Evolutionary conservation across 1,140 invertebrate species (phyloP).

Genomic region (Cyclina sinensis): DNA sequence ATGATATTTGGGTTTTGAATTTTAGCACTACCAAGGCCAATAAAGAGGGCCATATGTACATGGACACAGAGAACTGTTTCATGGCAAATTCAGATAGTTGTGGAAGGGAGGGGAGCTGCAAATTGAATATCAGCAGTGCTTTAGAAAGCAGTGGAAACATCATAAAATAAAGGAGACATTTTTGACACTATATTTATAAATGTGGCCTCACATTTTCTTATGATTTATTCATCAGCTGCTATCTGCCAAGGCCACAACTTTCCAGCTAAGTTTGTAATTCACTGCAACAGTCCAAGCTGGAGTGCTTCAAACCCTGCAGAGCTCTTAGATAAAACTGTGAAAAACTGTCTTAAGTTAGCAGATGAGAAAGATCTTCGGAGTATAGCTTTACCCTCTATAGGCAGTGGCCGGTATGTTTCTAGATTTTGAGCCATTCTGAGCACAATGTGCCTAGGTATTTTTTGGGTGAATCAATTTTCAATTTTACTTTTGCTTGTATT

Average conservation of each 20-base stretch:
- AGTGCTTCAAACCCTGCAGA: conserved; percentile 80
- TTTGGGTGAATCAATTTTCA: no score
- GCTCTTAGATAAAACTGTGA: conserved; percentile 86
- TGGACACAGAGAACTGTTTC: background rate
- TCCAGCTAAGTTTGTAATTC: conserved; percentile 86
- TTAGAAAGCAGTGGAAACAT: no score
- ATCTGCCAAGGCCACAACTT: conserved; percentile 69
- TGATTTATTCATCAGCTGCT: conserved; percentile 61
- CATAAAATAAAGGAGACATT: background rate
- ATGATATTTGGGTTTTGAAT: no score
- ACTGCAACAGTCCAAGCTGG: conserved; percentile 86
- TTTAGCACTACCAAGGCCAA: no score
- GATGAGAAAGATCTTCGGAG: conserved; percentile 87
- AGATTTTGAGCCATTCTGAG: no score
- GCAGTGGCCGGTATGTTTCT: conserved; percentile 86
- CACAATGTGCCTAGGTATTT: no score
- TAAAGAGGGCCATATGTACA: background rate
- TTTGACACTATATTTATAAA: background rate
- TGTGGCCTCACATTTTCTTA: background rate
- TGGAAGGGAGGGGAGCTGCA: no score
- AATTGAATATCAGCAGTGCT: no score
- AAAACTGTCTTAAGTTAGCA: conserved; percentile 86
- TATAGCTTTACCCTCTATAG: conserved; percentile 87
- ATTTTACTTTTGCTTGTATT: no score
- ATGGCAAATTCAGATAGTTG: no score